phyloP scores from a whole-genome alignment of 2,113 vertebrate genomes.

The Zosterops lateralis region DNA sequence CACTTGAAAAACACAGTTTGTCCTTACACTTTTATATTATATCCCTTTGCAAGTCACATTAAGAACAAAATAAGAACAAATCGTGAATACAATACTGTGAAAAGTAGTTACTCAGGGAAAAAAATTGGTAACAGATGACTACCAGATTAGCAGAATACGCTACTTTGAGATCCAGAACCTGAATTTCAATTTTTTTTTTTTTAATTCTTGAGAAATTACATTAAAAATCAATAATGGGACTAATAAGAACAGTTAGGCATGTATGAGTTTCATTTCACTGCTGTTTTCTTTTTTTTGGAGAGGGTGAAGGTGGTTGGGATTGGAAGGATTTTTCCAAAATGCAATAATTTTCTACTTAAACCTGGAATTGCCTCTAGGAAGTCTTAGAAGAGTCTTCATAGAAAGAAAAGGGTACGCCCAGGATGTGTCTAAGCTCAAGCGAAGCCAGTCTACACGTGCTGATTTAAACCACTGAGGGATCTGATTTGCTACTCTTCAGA shows the following conservation, averaged over 20 bases:
- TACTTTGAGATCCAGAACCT: not conserved
- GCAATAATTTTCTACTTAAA: not conserved
- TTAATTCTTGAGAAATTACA: not conserved
- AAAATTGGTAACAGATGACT: not conserved
- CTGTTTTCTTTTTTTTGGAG: no score
- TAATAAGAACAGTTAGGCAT: not conserved
- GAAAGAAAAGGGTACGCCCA: not conserved
- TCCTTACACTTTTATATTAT: not conserved
- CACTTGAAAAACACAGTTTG: not conserved
- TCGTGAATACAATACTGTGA: not conserved
- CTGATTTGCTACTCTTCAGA: not conserved
- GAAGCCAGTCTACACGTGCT: fast-evolving
- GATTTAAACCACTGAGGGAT: not conserved
- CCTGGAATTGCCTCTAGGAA: not conserved
- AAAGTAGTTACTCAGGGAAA: not conserved
- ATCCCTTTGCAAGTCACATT: fast-evolving
- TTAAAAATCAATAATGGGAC: not conserved
- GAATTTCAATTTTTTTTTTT: not conserved
- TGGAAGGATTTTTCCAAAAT: not conserved
- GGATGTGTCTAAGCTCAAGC: not conserved
- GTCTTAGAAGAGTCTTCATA: not conserved
- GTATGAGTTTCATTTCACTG: not conserved
- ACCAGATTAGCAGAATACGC: not conserved
- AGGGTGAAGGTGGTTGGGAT: fast-evolving
- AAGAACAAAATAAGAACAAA: not conserved